Percentiles rank a stretch among this genome's conserved stretches.
phyloP scores from a whole-genome alignment of 2,797 vertebrate genomes.

The Urosaurus nigricauda region DNA sequence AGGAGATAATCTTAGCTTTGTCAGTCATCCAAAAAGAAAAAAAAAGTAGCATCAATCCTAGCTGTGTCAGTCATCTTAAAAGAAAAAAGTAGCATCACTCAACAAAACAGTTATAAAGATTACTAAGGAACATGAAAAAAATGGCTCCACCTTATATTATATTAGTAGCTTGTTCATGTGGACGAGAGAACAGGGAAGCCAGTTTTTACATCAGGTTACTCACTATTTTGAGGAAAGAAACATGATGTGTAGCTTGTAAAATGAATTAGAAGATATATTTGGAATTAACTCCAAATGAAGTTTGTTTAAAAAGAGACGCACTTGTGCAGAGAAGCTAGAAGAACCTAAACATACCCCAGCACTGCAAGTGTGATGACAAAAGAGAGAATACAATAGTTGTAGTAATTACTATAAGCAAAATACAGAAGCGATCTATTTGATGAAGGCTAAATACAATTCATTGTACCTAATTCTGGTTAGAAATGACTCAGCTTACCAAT shows the following conservation, averaged over 20 bases:
- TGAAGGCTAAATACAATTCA: conserved; percentile 33
- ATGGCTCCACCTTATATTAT: conserved; percentile 43
- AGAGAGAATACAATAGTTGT: conserved; percentile 45
- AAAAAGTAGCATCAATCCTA: conserved; percentile 34
- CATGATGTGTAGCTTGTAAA: conserved; percentile 37
- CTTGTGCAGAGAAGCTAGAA: neutral
- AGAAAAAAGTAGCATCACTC: conserved; percentile 13
- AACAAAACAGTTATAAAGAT: conserved; percentile 53
- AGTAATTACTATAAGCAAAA: conserved; percentile 49
- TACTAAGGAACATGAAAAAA: conserved; percentile 52
- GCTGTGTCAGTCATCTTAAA: conserved; percentile 39
- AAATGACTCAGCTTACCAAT: neutral
- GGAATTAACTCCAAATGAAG: conserved; percentile 65
- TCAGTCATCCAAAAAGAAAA: conserved; percentile 24
- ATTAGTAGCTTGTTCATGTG: conserved; percentile 51
- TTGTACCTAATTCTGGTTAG: neutral
- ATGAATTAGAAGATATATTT: conserved; percentile 44
- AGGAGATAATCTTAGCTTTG: conserved; percentile 51
- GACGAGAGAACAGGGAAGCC: conserved; percentile 52
- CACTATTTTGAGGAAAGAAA: conserved; percentile 49
- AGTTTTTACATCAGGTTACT: conserved; percentile 50
- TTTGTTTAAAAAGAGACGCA: conserved; percentile 33
- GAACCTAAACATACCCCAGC: conserved; percentile 45
- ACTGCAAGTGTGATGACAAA: neutral
- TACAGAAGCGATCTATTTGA: conserved; percentile 18